phyloP scores from a whole-genome alignment of 92 coral and sea anemone species.

The Bergia sp. region DNA sequence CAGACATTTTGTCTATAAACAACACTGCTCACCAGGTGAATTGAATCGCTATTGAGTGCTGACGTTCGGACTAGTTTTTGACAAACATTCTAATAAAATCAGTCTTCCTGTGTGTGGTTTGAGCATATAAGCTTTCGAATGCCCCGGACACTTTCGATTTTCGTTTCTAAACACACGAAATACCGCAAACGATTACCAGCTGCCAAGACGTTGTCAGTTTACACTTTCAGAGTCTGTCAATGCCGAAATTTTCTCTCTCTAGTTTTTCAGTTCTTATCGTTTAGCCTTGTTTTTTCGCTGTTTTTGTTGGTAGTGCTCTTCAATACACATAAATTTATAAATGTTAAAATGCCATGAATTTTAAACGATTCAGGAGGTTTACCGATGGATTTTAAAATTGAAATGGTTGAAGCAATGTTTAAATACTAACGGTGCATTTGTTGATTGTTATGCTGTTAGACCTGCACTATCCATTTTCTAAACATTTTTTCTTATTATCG shows the following conservation, averaged over 20 bases:
- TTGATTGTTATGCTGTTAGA: neutral
- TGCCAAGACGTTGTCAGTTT: neutral
- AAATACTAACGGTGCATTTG: neutral
- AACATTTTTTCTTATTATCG: no score
- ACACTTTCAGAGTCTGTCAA: no score
- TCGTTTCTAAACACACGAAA: neutral
- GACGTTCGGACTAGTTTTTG: neutral
- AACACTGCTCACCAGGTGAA: conserved; percentile 2
- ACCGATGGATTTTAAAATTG: neutral
- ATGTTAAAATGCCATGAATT: neutral
- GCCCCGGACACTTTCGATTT: neutral
- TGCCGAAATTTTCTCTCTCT: neutral
- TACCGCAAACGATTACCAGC: neutral
- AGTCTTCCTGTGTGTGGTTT: conserved; percentile 18
- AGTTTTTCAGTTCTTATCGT: no score
- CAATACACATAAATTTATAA: no score
- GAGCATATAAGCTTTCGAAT: neutral
- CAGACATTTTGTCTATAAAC: no score
- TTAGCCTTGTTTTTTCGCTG: neutral
- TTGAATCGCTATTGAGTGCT: neutral
- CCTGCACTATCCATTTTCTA: no score
- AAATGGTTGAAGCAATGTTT: no score
- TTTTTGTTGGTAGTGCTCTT: neutral
- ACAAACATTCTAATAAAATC: neutral
- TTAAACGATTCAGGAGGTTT: no score